Evolutionary conservation across 2,797 vertebrate species (phyloP), one percentile per base, ranked within the genome.

Genomic region (Gadopsis marmoratus): DNA sequence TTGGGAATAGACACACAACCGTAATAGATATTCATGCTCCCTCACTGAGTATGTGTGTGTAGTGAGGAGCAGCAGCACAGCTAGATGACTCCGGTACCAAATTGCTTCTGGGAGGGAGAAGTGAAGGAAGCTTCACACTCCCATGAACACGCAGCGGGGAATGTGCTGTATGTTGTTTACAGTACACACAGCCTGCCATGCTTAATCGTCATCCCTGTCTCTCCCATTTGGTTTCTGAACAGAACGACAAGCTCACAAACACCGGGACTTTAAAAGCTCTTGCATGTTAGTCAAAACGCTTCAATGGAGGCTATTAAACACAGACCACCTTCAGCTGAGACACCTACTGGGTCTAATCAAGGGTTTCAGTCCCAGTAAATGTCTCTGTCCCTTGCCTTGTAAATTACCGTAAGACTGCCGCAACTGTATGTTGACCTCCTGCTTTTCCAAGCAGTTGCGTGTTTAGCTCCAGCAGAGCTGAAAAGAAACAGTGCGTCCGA

Each of bases 81-180:
- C 55, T 33, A 82, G 78, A 88, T 76, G 82, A 86, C 69, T 88
- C 23, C 31, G 9, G 17, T 37, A 78, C 77, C 48, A 85, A 89
- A 92, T 92, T 91, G 86, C 85, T 79, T 91, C 72, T 88, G 75
- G 79, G 87, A 89, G 69, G 63, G 56, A 78, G 74, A 88, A 76
- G 60, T 81, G 76, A 73, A 82, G 37, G 79, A 82, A 86, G 84
- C 86, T 91, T 91, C 88, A 89, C 81, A 80, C 83, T 88, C 86
- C 81, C 71, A 31, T 92, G 90, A 88, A 88, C 92, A 86, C 91
- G 71, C 93, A 91, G 91, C 67, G 0, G 91, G 91, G 73, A 76
- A 76, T 73, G 76, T 48, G 66, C 74, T 89, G 78, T 87, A 89
- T 79, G 59, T 82, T 86, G 85, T 89, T 93, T 88, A 88, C 75